These are phyloP conservation scores for Allobates femoralis DNA, from an alignment of 2,797 vertebrate species.

Conservation along the genomic window DNA sequence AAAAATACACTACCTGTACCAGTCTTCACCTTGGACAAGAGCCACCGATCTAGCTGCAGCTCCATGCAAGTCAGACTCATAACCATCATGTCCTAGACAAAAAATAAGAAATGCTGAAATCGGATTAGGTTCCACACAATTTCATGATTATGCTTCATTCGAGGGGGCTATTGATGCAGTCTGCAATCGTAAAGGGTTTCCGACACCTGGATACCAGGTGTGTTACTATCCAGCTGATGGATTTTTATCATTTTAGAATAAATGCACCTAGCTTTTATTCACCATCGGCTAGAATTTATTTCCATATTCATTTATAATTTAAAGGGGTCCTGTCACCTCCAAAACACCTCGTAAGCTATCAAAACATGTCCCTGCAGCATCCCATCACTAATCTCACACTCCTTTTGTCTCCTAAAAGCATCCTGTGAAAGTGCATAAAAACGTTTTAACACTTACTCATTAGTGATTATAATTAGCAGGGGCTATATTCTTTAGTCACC, in stretches of 20 bases:
- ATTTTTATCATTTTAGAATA: background rate
- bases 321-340: no score
- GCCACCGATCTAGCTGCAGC: slow-evolving; percentile 92
- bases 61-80: slow-evolving; percentile 97
- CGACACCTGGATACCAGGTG: background rate
- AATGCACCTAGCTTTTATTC: background rate
- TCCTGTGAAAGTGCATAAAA: no score
- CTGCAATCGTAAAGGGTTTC: background rate
- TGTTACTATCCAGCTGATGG: background rate
- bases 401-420: no score
- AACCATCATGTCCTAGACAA: slow-evolving; percentile 88
- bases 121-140: background rate
- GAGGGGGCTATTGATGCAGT: background rate
- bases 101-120: background rate
- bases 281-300: background rate
- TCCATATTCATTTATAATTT: background rate
- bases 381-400: no score
- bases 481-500: no score
- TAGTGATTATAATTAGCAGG: no score
- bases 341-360: no score
- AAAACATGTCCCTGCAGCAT: no score
- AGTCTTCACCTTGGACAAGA: slow-evolving; percentile 87
- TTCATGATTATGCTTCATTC: background rate
- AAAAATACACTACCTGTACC: slow-evolving; percentile 76
- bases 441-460: no score